phyloP scores from a whole-genome alignment of 1,140 invertebrate genomes.

The Vanessa atalanta region DNA sequence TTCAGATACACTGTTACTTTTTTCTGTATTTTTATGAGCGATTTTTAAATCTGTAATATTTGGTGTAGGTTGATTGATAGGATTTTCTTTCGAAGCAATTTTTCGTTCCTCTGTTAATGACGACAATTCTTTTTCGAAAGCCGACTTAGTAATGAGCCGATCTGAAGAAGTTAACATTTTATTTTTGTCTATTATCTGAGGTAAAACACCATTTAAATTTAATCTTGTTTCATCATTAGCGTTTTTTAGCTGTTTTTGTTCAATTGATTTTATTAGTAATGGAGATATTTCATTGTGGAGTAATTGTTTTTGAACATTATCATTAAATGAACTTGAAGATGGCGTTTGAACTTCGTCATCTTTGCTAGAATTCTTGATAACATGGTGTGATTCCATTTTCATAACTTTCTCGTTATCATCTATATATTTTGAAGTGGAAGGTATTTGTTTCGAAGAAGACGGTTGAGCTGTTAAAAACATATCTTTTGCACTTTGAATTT shows the following conservation, averaged over 20 bases:
- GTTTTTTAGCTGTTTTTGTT: neutral
- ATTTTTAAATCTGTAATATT: conserved; percentile 1
- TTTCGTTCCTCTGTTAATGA: neutral
- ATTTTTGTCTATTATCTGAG: neutral
- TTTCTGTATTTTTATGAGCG: neutral
- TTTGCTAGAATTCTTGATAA: neutral
- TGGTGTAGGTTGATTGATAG: neutral
- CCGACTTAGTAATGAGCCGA: neutral
- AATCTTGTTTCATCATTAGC: neutral
- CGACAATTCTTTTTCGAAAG: neutral
- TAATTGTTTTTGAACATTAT: neutral
- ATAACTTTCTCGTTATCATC: neutral
- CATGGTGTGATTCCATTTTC: neutral
- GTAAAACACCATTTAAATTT: neutral
- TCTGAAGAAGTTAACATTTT: neutral
- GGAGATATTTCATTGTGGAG: neutral
- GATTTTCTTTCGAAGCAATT: neutral
- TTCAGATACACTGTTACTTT: neutral
- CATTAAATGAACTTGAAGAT: neutral
- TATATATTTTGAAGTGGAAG: neutral
- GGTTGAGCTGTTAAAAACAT: conserved; percentile 29
- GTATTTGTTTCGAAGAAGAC: conserved; percentile 23
- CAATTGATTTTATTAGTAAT: neutral
- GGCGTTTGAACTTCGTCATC: neutral
- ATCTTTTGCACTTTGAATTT: conserved; percentile 22